Base-by-base conservation (phyloP, 1,140 invertebrate species). In the Temnothorax nylanderi region DNA sequence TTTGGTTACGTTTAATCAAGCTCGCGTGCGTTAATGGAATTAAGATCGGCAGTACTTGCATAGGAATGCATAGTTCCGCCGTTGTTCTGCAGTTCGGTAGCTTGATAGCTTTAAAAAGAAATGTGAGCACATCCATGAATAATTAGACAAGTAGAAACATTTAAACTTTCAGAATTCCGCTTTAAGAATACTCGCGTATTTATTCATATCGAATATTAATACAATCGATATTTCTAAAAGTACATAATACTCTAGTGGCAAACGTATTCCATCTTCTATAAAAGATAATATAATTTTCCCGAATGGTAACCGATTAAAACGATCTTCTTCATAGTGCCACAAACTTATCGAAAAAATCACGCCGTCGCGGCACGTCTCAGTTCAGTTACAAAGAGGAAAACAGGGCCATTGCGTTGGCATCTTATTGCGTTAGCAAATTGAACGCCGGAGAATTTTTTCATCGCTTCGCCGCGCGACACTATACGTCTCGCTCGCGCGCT, bases 1-100 rank as follows among this genome's bases (percentile, higher is more conserved):
- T 82, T 82, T 74, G 26, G 51, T 72, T 72, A 82, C 67, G 56
- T 82, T 74, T 82, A 82, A 82, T 82, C 51, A 44, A 44, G 67
- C 80, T 82, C 67, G 80, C 80, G 78, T 82, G 78, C 41, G 67
- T 82, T 82, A 82, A 74, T 82, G 65, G 80, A 82, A 82, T 82
- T 82, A 82, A 82, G 67, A 82, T 81, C 72, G 65, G 51, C 21
- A 58, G 78, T 51, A 41, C 37, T 71, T 72, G 56, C 44, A 49
- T 44, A 58, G 78, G 18, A 47, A 82, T 82, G 37, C 65, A n/a
- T 41, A 71, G 21, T 71, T 71, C 10, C 26, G 6, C 47, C 41
- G 65, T 81, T 81, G 47, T 81, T 81, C 21, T 34, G 49, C 4
- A 58, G 51, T 71, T 56, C 5, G 51, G 37, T 44, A 37, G 65